A percentile compares a stretch with the other conserved stretches of the same genome.
Conservation (phyloP, 2,113 vertebrate species). For the Notechis scutatus region DNA sequence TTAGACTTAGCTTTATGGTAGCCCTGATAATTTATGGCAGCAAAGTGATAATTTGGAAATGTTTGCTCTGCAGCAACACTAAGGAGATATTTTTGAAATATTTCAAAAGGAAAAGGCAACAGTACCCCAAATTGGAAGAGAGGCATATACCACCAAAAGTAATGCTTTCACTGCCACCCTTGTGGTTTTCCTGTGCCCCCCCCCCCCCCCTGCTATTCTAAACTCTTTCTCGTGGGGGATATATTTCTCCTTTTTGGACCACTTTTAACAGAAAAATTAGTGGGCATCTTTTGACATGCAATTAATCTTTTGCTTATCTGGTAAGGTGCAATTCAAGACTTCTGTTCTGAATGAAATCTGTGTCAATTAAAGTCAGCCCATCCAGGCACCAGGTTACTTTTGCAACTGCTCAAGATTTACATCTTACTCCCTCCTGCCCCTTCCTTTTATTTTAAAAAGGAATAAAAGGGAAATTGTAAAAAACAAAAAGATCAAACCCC, state of each 20-base stretch:
- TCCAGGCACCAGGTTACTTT: slow-evolving; percentile 51
- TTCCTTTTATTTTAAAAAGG: background rate
- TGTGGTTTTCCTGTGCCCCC: background rate
- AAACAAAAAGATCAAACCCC: background rate
- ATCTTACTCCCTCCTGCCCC: background rate
- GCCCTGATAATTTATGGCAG: background rate
- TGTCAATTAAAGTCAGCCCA: slow-evolving; percentile 64
- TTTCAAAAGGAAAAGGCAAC: background rate
- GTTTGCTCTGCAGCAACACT: background rate
- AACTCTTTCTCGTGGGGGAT: slow-evolving; percentile 16
- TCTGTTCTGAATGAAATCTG: slow-evolving; percentile 63
- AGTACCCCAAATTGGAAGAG: background rate
- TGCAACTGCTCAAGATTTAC: slow-evolving; percentile 43
- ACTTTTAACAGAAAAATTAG: slow-evolving; percentile 21
- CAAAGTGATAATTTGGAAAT: background rate
- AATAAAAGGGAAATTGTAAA: background rate
- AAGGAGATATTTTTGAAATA: background rate
- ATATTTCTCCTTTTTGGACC: slow-evolving; percentile 17
- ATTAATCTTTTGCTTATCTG: slow-evolving; percentile 47
- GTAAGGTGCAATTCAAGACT: slow-evolving; percentile 55
- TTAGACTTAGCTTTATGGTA: background rate
- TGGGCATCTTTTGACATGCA: slow-evolving; percentile 47
- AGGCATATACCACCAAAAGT: background rate
- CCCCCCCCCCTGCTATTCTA: background rate
- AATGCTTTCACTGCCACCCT: background rate